Percentiles rank a stretch among this genome's conserved stretches.
These are phyloP conservation scores for Macrophya annulata DNA, from an alignment of 2,888 invertebrate species.

Conservation along the genomic window DNA sequence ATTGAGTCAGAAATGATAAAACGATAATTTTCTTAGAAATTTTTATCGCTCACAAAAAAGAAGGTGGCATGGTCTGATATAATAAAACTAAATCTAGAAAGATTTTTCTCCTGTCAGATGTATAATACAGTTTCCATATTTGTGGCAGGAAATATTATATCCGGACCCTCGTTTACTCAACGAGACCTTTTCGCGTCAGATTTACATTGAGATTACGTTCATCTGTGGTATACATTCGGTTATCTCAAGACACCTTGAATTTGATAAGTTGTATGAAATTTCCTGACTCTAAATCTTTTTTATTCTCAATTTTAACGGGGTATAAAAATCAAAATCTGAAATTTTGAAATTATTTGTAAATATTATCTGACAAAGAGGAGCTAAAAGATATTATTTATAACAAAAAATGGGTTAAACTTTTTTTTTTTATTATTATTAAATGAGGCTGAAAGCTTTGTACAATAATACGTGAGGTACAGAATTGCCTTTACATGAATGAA, in stretches of 20 bases:
- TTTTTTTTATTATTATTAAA: constrained; percentile 5
- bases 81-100: neutral
- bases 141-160: neutral
- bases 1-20: neutral
- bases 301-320: neutral
- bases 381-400: neutral
- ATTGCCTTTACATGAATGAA: neutral
- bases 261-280: constrained; percentile 3
- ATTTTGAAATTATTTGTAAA: neutral
- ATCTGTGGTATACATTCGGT: neutral
- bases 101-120: neutral
- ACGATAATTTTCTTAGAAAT: neutral
- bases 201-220: neutral
- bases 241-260: neutral
- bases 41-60: neutral
- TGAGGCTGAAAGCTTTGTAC: constrained; percentile 10
- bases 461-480: constrained; percentile 26
- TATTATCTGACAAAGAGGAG: neutral
- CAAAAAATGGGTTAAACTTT: constrained; percentile 29
- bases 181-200: neutral
- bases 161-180: neutral
- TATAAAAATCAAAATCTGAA: neutral
- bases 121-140: neutral
- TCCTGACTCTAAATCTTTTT: neutral
- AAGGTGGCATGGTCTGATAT: neutral